phyloP scores from a whole-genome alignment of 2,888 invertebrate genomes.

The Acrobasis consociella region DNA sequence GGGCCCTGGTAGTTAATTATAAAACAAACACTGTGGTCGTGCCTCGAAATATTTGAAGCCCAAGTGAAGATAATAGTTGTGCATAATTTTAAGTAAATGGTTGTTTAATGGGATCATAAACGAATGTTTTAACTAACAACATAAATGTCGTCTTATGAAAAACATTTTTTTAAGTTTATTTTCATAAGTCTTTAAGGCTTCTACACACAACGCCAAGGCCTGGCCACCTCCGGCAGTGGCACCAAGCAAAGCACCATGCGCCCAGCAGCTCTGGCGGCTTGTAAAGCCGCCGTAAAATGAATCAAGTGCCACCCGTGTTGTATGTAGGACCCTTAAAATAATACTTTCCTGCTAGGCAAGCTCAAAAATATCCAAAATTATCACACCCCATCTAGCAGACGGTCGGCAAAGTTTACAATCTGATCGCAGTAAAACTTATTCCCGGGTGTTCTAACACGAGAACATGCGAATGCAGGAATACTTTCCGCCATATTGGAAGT shows the following conservation, averaged over 20 bases:
- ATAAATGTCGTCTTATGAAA: no score
- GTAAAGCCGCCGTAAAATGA: no score
- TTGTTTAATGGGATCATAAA: background rate
- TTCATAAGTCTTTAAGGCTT: no score
- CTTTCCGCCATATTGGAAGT: slow-evolving; percentile 75
- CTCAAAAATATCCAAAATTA: slow-evolving; percentile 8
- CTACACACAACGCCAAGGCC: no score
- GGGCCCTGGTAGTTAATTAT: background rate
- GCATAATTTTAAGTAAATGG: background rate
- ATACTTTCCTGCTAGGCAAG: no score
- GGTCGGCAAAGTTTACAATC: slow-evolving; percentile 57
- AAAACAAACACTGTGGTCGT: background rate
- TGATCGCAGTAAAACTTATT: slow-evolving; percentile 67
- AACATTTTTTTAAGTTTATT: no score
- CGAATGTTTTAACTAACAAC: background rate
- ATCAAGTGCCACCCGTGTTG: no score
- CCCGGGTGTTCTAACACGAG: slow-evolving; percentile 57
- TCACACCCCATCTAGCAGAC: slow-evolving; percentile 13
- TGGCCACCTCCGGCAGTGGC: no score
- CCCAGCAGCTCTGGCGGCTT: no score
- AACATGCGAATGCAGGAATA: slow-evolving; percentile 73
- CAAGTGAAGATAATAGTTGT: background rate
- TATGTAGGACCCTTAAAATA: no score
- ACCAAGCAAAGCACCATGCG: no score
- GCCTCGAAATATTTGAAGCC: background rate